Base-by-base conservation (phyloP, 2,113 vertebrate species). In the Noctilio leporinus region DNA sequence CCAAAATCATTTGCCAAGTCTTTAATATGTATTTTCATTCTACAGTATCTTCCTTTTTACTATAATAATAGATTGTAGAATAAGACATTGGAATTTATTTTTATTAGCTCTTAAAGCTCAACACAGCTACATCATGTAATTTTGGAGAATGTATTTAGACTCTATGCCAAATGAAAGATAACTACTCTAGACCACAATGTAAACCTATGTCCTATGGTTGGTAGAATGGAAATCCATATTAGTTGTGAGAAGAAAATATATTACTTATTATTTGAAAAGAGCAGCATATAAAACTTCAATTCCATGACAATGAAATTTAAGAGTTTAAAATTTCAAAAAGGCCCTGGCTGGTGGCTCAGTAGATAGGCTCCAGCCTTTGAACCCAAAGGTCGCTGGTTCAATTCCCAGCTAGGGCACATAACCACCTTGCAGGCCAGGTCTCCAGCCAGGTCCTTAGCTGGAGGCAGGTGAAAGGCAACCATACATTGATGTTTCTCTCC, bases 231-330 rank as follows among this genome's bases (percentile, higher is more conserved):
- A 86, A n/a, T 86, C 47, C 17, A 30, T 53, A 65, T 80, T 73
- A 80, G 28, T 22, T 72, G n/a, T 94, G 30, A 89, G 57, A 84
- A 95, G 49, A 92, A 89, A 94, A 89, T 59, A 12, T 81, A 53
- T 67, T 92, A 4, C 49, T 94, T 87, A 55, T 77, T 93, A 82
- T 4, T 19, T 86, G 65, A 83, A 89, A 92, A 80, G 67, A 49
- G 7, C 20, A 91, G 19, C 12, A 53, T 7, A 47, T 30, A 57
- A 22, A 80, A 93, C 35, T 89, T 86, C 57, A 83, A 53, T 70
- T 91, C 91, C 78, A n/a, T 73, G 82, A 76, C 14, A 86, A 91
- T 76, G 45, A 84, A 93, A 78, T 73, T 73, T 26, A 96, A 78
- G 47, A 49, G 1, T 91, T 75, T n/a, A n/a, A n/a, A n/a, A n/a